Evolutionary conservation across 2,888 invertebrate genomes (phyloP).

Genomic region (Phengaris alcon): DNA sequence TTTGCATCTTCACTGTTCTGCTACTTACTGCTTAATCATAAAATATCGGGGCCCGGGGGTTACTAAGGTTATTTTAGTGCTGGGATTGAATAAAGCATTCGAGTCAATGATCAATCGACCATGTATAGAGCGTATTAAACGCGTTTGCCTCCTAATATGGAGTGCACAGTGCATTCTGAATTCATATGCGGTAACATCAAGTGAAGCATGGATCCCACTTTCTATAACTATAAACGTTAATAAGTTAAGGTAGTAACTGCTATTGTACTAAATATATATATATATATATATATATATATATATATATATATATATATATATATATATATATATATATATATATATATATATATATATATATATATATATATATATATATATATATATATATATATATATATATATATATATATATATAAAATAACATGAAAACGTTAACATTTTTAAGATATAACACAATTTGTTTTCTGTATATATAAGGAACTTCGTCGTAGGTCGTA

Average conservation of each 20-base stretch:
- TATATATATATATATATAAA: no score
- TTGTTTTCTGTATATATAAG: background rate
- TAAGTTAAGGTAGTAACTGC: background rate
- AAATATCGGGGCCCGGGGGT: background rate
- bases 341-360: no score
- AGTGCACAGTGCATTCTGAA: constrained; percentile 28
- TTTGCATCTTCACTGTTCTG: background rate
- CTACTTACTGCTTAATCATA: constrained; percentile 9
- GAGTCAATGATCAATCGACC: background rate
- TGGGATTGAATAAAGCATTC: background rate
- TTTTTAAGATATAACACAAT: background rate
- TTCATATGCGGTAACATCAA: constrained; percentile 32
- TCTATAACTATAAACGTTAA: constrained; percentile 18
- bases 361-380: no score
- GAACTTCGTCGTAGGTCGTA: background rate
- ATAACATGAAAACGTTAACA: background rate
- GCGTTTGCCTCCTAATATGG: constrained; percentile 29
- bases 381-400: no score
- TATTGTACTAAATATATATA: background rate
- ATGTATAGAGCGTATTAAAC: constrained; percentile 9
- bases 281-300: no score
- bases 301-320: no score
- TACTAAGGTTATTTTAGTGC: constrained; percentile 11
- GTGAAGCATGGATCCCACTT: constrained; percentile 35
- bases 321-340: no score